Base-by-base conservation (phyloP, 2,888 invertebrate genomes). In the Brachyptera putata region DNA sequence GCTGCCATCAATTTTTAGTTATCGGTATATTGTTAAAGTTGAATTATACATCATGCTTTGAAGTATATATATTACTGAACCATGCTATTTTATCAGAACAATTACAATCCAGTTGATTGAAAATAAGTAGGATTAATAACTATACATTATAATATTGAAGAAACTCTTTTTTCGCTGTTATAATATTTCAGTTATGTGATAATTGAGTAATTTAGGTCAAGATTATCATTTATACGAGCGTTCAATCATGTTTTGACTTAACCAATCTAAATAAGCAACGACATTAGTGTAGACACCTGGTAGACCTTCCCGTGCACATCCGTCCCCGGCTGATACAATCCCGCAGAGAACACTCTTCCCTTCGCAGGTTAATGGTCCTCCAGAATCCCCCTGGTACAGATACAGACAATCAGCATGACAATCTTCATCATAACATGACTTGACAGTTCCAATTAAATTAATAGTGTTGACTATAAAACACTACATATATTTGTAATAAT, bases 331-430 rank as follows among this genome's bases (percentile, higher is more conserved):
- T 1, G 59, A 59, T 18, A 59, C 59, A 25, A 59, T 25, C 3
- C 59, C 59, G 21, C 59, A 59, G 22, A 59, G 50, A 18, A 49
- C 25, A 25, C 39, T 37, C n/a, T 16, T 25, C 13, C 30, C 24
- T 16, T 11, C 30, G 50, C 59, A 59, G 16, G 50, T 25, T 14
- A 59, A 26, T 7, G 59, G 59, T 21, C 59, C 59, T 2, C 59
- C 59, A 14, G 59, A 59, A 39, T 59, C 59, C 3, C 59, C 59
- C 59, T 59, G 53, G 11, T n/a, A n/a, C n/a, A n/a, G n/a, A n/a
- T n/a, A n/a, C n/a, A n/a, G n/a, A n/a, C n/a, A n/a, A n/a, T n/a
- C n/a, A n/a, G n/a, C n/a, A n/a, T n/a, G n/a, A n/a, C n/a, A n/a
- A n/a, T n/a, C n/a, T n/a, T n/a, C n/a, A n/a, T n/a, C n/a, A n/a